Evolutionary conservation across 2,888 invertebrate species (phyloP).

Genomic region (Coenonympha glycerion): DNA sequence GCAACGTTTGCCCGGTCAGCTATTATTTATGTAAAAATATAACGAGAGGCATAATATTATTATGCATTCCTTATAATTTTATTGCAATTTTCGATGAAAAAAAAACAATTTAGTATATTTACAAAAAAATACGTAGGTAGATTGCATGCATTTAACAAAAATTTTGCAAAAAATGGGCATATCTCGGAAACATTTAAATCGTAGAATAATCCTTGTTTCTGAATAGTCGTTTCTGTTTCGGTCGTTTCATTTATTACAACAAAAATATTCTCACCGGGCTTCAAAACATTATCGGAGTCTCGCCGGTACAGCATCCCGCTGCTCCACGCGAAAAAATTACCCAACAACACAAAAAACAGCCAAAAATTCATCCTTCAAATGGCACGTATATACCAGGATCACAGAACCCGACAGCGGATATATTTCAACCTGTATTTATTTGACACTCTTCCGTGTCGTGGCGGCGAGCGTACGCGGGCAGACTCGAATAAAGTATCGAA

Average conservation of each 20-base stretch:
- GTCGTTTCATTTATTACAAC: constrained; percentile 19
- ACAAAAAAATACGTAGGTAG: not conserved
- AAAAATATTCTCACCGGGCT: constrained; percentile 56
- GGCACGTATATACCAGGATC: constrained; percentile 60
- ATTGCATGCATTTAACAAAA: no score
- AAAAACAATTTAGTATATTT: not conserved
- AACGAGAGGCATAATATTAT: no score
- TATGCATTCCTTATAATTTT: no score
- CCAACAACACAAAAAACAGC: constrained; percentile 63
- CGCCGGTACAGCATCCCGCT: constrained; percentile 62
- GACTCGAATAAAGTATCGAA: constrained; percentile 68
- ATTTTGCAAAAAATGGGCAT: not conserved
- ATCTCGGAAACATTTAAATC: not conserved
- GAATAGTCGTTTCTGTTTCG: constrained; percentile 11
- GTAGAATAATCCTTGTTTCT: not conserved
- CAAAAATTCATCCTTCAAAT: constrained; percentile 69
- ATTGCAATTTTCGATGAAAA: no score
- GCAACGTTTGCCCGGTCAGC: no score
- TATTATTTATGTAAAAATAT: no score
- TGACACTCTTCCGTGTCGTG: constrained; percentile 64
- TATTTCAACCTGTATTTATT: constrained; percentile 72
- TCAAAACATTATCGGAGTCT: constrained; percentile 63
- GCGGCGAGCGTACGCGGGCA: constrained; percentile 51
- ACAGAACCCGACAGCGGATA: constrained; percentile 58
- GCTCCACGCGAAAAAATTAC: constrained; percentile 57